phyloP scores from a whole-genome alignment of 2,113 vertebrate species.

The Terrapene triunguis region DNA sequence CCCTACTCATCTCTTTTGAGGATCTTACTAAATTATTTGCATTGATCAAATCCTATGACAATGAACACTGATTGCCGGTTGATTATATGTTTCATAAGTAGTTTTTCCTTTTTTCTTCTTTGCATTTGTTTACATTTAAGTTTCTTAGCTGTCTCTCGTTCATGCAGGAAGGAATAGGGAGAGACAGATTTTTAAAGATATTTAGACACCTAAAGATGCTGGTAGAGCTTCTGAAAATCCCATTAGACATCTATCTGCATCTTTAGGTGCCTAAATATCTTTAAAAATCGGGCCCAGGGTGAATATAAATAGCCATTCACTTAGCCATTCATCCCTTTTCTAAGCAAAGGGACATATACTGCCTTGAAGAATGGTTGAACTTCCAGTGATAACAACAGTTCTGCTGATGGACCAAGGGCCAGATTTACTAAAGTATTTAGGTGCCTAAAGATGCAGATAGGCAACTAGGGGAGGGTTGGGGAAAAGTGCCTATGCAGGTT shows the following conservation, averaged over 20 bases:
- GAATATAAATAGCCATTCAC: not conserved
- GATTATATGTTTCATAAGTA: not conserved
- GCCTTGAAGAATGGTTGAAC: not conserved
- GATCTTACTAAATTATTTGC: not conserved
- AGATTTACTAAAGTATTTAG: not conserved
- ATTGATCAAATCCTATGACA: not conserved
- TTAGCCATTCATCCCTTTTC: not conserved
- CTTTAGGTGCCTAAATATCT: not conserved
- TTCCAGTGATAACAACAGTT: not conserved
- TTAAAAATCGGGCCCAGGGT: not conserved
- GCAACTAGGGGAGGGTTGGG: not conserved
- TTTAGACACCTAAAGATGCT: not conserved
- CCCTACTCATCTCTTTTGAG: not conserved
- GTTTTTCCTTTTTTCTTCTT: not conserved
- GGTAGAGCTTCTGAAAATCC: not conserved
- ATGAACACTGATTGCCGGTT: not conserved
- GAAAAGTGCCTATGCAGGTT: not conserved
- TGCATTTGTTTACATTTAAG: not conserved
- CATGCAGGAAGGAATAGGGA: not conserved
- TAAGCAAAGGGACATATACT: not conserved
- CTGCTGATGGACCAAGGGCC: not conserved
- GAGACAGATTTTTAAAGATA: not conserved
- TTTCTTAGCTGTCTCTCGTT: not conserved
- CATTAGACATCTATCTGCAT: not conserved
- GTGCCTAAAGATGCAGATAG: not conserved